Evolutionary conservation across 1,140 invertebrate species (phyloP).

Genomic region (Zaprionus kolodkinae): DNA sequence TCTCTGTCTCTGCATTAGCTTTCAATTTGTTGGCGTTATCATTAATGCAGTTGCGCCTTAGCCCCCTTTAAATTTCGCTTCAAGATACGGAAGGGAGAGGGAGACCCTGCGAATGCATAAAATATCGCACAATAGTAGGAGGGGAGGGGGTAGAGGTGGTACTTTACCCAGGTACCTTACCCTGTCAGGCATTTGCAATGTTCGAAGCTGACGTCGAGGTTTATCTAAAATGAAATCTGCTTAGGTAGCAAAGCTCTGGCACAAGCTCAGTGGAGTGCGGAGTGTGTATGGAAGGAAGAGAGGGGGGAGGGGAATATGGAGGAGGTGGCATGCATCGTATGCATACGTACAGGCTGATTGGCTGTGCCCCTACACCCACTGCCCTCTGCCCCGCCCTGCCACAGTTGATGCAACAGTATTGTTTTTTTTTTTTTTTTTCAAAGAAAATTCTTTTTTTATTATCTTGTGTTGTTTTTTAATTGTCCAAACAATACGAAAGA

Average conservation of each 20-base stretch:
- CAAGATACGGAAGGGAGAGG: not conserved
- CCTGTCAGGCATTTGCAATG: conserved; percentile 57
- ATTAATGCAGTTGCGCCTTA: conserved; percentile 29
- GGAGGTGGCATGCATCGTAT: not conserved
- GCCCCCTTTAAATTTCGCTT: conserved; percentile 11
- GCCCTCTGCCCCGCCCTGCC: not conserved
- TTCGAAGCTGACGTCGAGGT: conserved; percentile 64
- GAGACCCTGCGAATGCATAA: conserved; percentile 36
- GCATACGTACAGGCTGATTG: conserved; percentile 14
- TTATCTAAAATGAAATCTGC: conserved; percentile 80
- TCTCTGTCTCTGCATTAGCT: conserved; percentile 18
- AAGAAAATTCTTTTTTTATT: conserved; percentile 19
- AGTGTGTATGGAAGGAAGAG: not conserved
- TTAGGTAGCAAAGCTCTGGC: conserved; percentile 56
- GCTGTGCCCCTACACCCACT: not conserved
- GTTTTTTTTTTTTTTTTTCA: conserved; percentile 45
- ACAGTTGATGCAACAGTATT: conserved; percentile 64
- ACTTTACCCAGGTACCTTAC: conserved; percentile 21
- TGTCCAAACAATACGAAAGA: conserved; percentile 61
- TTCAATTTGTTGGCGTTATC: conserved; percentile 47
- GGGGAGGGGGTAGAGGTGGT: too few relatives aligned
- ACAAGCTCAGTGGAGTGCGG: not conserved
- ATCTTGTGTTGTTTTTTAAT: conserved; percentile 49
- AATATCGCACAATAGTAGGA: conserved; percentile 29
- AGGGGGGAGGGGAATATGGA: not conserved